Base-by-base conservation (phyloP, 2,797 vertebrate species). In the Eidolon dupreanum region DNA sequence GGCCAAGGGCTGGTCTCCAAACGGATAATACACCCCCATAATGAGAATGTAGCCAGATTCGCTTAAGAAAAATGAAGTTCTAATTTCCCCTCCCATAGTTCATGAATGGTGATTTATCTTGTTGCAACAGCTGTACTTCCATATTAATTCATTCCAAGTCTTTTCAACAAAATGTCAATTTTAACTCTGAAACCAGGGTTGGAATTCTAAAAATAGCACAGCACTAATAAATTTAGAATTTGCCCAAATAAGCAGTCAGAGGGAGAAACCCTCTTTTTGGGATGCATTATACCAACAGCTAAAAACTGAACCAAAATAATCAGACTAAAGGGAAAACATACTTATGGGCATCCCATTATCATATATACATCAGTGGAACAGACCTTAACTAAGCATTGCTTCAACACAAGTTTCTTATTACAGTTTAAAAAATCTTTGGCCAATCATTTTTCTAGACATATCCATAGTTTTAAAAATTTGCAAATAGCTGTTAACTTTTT, bases 141-240 rank as follows among this genome's bases (percentile, higher is more conserved):
- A 24, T 8, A 78, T 57, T 88, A 43, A 92, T 63, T 75, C 74
- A 66, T n/a, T 82, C 66, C 57, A 57, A 68, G 51, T 71, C 71
- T 79, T 95, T 93, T 71, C 85, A 89, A 6, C 9, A 2, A 94
- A 93, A 95, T 0, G 4, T 68, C 93, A 43, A 49, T 77, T 86
- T 73, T 57, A 82, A 86, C 41, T 51, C 77, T 68, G 41, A 94
- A 96, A 75, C 61, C 68, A 85, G 1, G 8, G 36, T 0, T 38
- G 61, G 49, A 68, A 92, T 73, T 71, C 93, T 90, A 55, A 89
- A 36, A 88, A 73, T 51, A 88, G 74, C 28, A 46, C 1, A 8
- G 36, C 26, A 59, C 63, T 88, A 74, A 31, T 51, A 79, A 59
- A 51, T 78, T 85, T 57, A 90, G 77, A 96, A 70, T 55, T 38